Percentiles rank a stretch among this genome's conserved stretches.
phyloP scores from a whole-genome alignment of 2,888 invertebrate genomes.

The Hofmannophila pseudospretella region DNA sequence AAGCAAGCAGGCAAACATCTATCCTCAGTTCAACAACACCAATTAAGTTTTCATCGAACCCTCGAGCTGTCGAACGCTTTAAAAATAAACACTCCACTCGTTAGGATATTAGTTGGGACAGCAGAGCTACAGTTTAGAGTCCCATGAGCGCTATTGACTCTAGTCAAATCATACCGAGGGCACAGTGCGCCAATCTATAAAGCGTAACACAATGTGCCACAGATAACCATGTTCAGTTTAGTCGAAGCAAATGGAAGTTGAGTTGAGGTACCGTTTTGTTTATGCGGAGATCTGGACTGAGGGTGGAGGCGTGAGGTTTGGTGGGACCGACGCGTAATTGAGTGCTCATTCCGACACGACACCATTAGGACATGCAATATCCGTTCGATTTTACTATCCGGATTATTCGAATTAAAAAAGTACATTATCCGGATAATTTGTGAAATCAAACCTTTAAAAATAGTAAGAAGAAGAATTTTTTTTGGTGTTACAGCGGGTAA shows the following conservation, averaged over 20 bases:
- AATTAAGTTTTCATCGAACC: slow-evolving; percentile 13
- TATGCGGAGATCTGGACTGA: slow-evolving; percentile 1
- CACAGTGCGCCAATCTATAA: no score
- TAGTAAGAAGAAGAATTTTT: no score
- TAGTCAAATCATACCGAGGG: background rate
- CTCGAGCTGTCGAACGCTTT: slow-evolving; percentile 8
- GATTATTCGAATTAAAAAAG: no score
- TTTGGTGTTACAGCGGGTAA: no score
- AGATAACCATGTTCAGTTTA: no score
- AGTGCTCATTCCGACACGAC: slow-evolving; percentile 12
- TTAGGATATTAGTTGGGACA: slow-evolving; percentile 4
- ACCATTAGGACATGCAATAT: background rate
- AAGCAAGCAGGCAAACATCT: no score
- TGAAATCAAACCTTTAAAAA: no score
- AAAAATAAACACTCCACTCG: slow-evolving; percentile 11
- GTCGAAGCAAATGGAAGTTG: no score
- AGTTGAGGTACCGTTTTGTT: no score
- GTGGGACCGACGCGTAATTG: slow-evolving; percentile 11
- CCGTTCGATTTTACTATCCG: no score
- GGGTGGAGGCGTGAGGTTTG: slow-evolving; percentile 1
- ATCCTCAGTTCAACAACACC: slow-evolving; percentile 10
- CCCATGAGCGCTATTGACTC: slow-evolving; percentile 13
- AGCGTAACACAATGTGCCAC: no score
- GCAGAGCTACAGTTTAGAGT: slow-evolving; percentile 10
- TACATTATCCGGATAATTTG: no score